Base-by-base conservation (phyloP, 37 sponge, comb jelly and placozoan species). In the Halisarca cf. caerulea region DNA sequence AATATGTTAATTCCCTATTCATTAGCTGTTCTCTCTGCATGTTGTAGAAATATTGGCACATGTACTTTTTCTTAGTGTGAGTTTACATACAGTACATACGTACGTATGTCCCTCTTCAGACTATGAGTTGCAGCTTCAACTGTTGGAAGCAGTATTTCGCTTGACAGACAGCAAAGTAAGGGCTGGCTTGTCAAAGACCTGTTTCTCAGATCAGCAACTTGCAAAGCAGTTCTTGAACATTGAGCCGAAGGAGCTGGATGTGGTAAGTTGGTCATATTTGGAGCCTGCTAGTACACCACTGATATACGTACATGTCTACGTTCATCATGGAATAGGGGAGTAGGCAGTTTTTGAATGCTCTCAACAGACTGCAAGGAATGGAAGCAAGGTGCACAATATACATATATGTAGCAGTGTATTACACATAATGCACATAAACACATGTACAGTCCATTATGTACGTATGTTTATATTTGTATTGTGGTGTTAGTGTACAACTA, bases 141-240 rank as follows among this genome's bases (percentile, higher is more conserved):
- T 74, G 24, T 24, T 74, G 24, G 77, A 74, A 40, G 77, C 77
- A 23, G 45, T 74, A n/a, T 74, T 74, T 21, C 42, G 77, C 1
- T 23, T 74, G 23, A 74, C 38, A 36, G 77, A 74, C 44, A 40
- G 25, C 18, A 74, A 43, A 43, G 15, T 15, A 37, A 74, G 77
- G 41, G 25, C 17, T 38, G 25, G 18, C 24, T 25, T 74, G n/a
- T 33, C n/a, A 17, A 43, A 40, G 36, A 43, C 9, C 11, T 74
- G 45, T n/a, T 74, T 74, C 25, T 23, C n/a, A 17, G 44, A 74
- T 40, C 45, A 40, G 1, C 42, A 74, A 74, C 77, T 74, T 15
- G 45, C 42, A 4, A 23, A 40, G 1, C 24, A 40, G 45, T 74
- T 74, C 0, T 20, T 39, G 77, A 43, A 40, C 15, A 74, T 74